Evolutionary conservation across 2,797 vertebrate genomes (phyloP).

Genomic region (Neoniphon sammara): DNA sequence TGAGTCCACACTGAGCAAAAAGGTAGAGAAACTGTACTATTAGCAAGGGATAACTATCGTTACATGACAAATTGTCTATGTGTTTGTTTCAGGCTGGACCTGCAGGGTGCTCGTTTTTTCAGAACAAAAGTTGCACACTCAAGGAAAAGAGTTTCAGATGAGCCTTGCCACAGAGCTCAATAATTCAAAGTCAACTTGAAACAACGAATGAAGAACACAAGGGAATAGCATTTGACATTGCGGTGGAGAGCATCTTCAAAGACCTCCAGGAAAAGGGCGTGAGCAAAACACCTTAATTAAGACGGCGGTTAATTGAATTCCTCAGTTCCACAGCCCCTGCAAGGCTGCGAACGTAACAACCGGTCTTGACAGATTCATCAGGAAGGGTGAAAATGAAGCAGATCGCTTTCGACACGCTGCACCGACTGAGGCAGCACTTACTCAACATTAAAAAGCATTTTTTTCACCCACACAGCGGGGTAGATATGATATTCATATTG

Average conservation of each 20-base stretch:
- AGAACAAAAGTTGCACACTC: conserved; percentile 48
- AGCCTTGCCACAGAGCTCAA: conserved; percentile 63
- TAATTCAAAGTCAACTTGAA: conserved; percentile 74
- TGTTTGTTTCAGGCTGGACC: conserved; percentile 68
- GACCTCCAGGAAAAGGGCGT: conserved; percentile 61
- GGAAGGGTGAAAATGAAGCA: conserved; percentile 13
- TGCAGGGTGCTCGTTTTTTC: conserved; percentile 65
- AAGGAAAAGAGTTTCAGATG: conserved; percentile 44
- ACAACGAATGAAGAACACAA: conserved; percentile 52
- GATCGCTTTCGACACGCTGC: background rate
- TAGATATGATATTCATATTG: conserved; percentile 17
- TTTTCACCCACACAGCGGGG: conserved; percentile 15
- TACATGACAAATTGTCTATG: conserved; percentile 59
- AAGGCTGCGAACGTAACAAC: conserved; percentile 34
- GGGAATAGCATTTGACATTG: conserved; percentile 60
- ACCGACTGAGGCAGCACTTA: conserved; percentile 20
- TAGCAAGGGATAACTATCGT: conserved; percentile 42
- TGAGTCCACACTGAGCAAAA: conserved; percentile 32
- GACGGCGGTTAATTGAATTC: conserved; percentile 70
- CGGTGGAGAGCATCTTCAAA: conserved; percentile 56
- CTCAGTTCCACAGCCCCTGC: conserved; percentile 25
- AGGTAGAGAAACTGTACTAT: conserved; percentile 24
- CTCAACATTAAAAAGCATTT: conserved; percentile 11
- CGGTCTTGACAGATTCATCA: conserved; percentile 35
- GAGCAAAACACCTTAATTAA: conserved; percentile 72